Base-by-base conservation (phyloP, 2,797 vertebrate genomes). In the Ctenopoma kingsleyae region DNA sequence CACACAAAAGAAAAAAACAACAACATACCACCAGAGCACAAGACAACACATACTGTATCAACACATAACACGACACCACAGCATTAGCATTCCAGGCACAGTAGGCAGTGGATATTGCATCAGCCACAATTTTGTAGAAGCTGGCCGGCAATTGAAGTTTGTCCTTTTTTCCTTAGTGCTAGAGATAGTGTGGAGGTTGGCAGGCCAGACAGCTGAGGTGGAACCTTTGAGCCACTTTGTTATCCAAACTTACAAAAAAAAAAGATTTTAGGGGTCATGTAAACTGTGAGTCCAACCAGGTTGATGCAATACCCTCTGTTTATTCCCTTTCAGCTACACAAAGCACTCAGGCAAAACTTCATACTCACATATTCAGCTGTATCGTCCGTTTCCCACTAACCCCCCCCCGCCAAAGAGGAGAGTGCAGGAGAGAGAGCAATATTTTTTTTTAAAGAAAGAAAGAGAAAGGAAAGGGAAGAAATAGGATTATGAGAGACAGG, bases 351-450 rank as follows among this genome's bases (percentile, higher is more conserved):
- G 84, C 65, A 55, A 89, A 84, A 83, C 82, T 71, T 85, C 57
- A 25, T 96, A 99, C 98, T 99, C 91, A 99, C 98, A 58, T 99
- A 99, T 96, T 99, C 97, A 58, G 98, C 97, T 35, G 96, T 98
- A 93, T 98, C 96, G 92, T 99, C 98, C 89, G 90, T 98, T 96
- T 98, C 98, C 98, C 98, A 99, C 98, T 99, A 93, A 90, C 87
- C 87, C 90, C 88, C 86, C 85, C 89, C 81, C 89, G 74, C 84
- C 91, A 93, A 78, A 93, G 82, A 89, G 89, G 84, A 90, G 89
- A 89, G 83, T n/a, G 90, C 84, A 87, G 80, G 87, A 85, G 90
- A 87, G 88, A 89, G 71, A 85, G 92, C 93, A 90, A 81, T 73
- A 36, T 69, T 62, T 78, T 57, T 62, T 67, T 74, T 55, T 58